Conservation (phyloP, 2,888 invertebrate genomes). For the Cataglyphis cursor region DNA sequence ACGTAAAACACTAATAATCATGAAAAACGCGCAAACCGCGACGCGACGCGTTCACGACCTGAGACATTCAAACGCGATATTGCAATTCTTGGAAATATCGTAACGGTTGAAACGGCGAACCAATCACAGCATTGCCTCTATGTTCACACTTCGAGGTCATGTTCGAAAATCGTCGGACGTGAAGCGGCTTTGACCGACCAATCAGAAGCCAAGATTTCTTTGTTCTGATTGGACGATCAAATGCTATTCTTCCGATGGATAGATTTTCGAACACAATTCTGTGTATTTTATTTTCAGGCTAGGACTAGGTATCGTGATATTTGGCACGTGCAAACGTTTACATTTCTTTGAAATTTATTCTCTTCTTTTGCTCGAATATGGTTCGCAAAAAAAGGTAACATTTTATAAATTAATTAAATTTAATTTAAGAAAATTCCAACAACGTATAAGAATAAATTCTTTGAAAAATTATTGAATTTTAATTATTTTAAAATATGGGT, state of each 20-base stretch:
- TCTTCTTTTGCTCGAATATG: neutral
- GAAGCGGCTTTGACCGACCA: neutral
- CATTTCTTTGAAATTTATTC: neutral
- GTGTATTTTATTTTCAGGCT: neutral
- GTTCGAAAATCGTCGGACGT: neutral
- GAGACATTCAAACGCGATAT: neutral
- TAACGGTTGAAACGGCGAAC: neutral
- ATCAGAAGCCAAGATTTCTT: neutral
- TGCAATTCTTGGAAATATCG: neutral
- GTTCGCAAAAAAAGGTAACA: slow-evolving; percentile 34
- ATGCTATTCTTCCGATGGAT: neutral
- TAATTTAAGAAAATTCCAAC: neutral
- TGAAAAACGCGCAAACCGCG: neutral
- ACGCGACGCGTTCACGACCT: neutral
- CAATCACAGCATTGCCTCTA: neutral
- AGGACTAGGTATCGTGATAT: neutral
- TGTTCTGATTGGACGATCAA: neutral
- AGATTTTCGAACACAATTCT: neutral
- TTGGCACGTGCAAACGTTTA: neutral
- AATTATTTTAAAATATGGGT: neutral
- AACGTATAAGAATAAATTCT: neutral
- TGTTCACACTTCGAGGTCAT: neutral
- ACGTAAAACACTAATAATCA: neutral
- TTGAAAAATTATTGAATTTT: neutral
- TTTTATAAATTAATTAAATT: neutral